Conservation (phyloP, 2,888 invertebrate genomes). For the Phengaris arion region DNA sequence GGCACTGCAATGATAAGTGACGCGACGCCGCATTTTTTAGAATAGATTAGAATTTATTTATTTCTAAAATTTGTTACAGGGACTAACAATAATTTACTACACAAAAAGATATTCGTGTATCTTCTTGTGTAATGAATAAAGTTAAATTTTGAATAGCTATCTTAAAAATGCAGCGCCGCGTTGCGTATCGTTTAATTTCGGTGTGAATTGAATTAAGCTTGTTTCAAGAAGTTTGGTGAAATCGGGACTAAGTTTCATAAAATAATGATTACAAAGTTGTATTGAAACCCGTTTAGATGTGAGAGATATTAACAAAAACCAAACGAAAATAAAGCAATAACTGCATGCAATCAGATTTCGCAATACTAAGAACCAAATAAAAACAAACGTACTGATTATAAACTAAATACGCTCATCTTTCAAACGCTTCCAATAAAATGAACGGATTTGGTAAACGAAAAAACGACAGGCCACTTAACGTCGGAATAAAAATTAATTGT, state of each 20-base stretch:
- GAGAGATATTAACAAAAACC: constrained; percentile 5
- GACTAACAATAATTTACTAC: too few relatives aligned
- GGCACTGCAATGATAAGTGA: too few relatives aligned
- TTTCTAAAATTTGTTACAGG: too few relatives aligned
- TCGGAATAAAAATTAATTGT: constrained; percentile 23
- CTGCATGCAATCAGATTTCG: constrained; percentile 19
- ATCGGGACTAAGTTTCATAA: not conserved
- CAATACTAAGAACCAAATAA: constrained; percentile 18
- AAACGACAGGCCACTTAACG: constrained; percentile 16
- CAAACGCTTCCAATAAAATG: constrained; percentile 24
- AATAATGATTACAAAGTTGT: not conserved
- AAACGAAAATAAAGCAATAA: constrained; percentile 22
- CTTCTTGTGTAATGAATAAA: too few relatives aligned
- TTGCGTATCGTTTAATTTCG: too few relatives aligned
- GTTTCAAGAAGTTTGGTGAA: too few relatives aligned
- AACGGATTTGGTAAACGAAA: constrained; percentile 19
- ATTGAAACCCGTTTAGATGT: not conserved
- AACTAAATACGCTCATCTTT: constrained; percentile 26
- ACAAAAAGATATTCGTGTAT: too few relatives aligned
- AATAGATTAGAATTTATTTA: too few relatives aligned
- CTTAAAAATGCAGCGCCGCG: too few relatives aligned
- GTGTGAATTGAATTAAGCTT: too few relatives aligned
- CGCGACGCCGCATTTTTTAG: too few relatives aligned
- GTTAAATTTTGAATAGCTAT: too few relatives aligned
- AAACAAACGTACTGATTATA: constrained; percentile 17